phyloP scores from a whole-genome alignment of 2,797 vertebrate genomes.

The Crypturellus tataupa region DNA sequence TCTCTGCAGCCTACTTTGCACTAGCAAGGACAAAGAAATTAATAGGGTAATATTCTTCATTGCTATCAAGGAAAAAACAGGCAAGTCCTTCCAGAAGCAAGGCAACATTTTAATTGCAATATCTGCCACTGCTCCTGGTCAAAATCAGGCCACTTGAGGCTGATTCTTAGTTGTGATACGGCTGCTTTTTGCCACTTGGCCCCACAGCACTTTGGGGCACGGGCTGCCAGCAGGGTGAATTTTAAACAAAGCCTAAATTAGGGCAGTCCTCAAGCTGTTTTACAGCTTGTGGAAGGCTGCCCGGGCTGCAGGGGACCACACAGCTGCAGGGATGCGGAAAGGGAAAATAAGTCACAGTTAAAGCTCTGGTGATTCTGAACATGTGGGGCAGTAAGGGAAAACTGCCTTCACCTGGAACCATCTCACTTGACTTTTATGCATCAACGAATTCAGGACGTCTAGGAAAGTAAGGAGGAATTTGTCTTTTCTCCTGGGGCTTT shows the following conservation, averaged over 20 bases:
- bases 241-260: constrained; percentile 10
- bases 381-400: neutral
- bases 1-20: neutral
- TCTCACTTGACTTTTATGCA: neutral
- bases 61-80: neutral
- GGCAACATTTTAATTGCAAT: neutral
- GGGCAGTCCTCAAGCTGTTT: constrained; percentile 9
- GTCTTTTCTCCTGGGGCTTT: neutral
- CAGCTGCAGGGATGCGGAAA: constrained; percentile 27
- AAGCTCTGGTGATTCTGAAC: neutral
- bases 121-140: neutral
- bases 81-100: neutral
- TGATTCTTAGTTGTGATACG: neutral
- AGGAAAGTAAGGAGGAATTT: neutral
- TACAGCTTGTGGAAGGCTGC: constrained; percentile 30
- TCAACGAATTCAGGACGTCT: neutral
- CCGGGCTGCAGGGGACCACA: constrained; percentile 39
- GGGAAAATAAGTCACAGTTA: neutral
- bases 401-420: neutral
- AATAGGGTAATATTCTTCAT: neutral
- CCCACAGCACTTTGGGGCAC: neutral
- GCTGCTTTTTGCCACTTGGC: neutral
- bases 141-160: neutral
- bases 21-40: neutral
- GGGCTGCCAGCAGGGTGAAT: neutral